Conservation (phyloP, 2,113 vertebrate species). For the Cisticola juncidis region DNA sequence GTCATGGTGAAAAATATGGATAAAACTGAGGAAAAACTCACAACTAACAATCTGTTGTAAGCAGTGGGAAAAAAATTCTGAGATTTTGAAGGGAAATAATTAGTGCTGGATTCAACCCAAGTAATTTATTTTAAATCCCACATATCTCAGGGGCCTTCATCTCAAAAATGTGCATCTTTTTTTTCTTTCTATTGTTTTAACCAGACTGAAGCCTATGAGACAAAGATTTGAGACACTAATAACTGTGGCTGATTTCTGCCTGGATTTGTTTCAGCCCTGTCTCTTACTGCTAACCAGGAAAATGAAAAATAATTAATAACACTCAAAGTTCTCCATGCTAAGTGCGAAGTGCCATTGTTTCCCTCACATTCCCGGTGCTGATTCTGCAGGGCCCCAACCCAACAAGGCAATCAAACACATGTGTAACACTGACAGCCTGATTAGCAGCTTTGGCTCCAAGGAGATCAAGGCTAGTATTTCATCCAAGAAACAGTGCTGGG, state of each 20-base stretch:
- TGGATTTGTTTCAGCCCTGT: slow-evolving; percentile 47
- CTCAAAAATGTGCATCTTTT: neutral
- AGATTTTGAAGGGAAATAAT: slow-evolving; percentile 26
- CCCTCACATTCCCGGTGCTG: neutral
- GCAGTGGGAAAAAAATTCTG: neutral
- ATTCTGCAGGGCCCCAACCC: slow-evolving; percentile 19
- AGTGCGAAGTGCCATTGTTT: slow-evolving; percentile 7
- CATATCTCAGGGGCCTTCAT: neutral
- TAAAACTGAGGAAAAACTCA: neutral
- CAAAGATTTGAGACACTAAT: slow-evolving; percentile 42
- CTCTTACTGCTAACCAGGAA: slow-evolving; percentile 16
- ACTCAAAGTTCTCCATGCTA: neutral
- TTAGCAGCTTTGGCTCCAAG: slow-evolving; percentile 3
- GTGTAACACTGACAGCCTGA: slow-evolving; percentile 25
- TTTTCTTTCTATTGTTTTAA: slow-evolving; percentile 19
- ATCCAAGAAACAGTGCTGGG: neutral
- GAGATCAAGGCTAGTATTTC: neutral
- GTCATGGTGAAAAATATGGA: neutral
- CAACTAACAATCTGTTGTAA: neutral
- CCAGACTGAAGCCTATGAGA: slow-evolving; percentile 29
- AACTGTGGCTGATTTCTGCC: slow-evolving; percentile 45
- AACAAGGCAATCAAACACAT: slow-evolving; percentile 40
- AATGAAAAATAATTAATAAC: slow-evolving; percentile 41
- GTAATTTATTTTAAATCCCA: slow-evolving; percentile 21
- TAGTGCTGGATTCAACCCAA: neutral